Conservation (phyloP, 1,140 invertebrate genomes). For the Sitobion miscanthi region DNA sequence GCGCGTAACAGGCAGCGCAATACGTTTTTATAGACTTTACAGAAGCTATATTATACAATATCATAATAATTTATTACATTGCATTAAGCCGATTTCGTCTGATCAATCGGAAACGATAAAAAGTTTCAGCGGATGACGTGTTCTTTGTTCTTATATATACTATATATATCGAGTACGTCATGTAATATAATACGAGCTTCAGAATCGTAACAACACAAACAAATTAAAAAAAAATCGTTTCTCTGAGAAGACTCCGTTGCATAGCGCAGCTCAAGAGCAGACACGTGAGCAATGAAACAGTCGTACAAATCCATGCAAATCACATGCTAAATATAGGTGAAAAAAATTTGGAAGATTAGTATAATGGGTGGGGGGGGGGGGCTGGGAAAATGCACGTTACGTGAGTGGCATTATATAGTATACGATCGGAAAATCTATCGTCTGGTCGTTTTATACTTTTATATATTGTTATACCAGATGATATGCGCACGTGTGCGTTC, state of each 20-base stretch:
- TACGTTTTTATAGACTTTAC: neutral
- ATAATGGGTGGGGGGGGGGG: no score
- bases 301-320: no score
- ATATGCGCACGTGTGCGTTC: neutral
- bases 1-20: neutral
- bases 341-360: no score
- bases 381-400: no score
- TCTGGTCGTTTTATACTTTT: neutral
- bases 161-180: no score
- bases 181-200: neutral
- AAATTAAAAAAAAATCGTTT: neutral
- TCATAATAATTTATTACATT: neutral
- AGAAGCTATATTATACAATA: neutral
- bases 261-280: no score
- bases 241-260: neutral
- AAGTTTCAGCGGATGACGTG: neutral
- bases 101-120: neutral
- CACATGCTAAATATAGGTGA: no score
- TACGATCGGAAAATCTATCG: neutral
- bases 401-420: no score
- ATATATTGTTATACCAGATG: neutral
- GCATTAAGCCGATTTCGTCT: neutral
- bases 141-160: neutral
- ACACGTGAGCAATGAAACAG: no score
- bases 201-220: neutral